Conservation (phyloP, 2,113 vertebrate species). For the Ochotona princeps region DNA sequence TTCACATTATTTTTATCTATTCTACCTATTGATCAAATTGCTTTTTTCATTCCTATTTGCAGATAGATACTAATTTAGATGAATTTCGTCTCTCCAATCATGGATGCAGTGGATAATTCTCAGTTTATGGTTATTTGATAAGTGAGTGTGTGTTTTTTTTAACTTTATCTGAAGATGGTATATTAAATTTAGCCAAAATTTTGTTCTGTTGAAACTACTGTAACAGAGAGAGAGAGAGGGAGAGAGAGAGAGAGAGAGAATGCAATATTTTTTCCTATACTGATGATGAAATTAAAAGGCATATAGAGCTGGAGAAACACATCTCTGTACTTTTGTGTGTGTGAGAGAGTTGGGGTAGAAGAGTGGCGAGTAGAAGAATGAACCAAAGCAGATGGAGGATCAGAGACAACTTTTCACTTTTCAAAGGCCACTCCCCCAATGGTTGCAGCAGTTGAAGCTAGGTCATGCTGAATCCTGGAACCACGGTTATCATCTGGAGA, state of each 20-base stretch:
- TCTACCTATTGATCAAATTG: background rate
- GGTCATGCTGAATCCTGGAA: too few species aligned
- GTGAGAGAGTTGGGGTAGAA: rapidly evolving
- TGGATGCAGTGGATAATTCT: background rate
- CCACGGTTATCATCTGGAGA: too few species aligned
- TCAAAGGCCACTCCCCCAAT: too few species aligned
- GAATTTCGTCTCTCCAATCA: background rate
- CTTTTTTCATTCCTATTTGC: too few species aligned
- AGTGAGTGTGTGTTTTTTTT: background rate
- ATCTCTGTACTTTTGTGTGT: background rate
- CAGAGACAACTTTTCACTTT: too few species aligned
- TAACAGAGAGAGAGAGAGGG: background rate
- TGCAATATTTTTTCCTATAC: background rate
- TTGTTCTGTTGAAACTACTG: background rate
- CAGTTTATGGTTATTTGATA: background rate
- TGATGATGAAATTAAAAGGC: background rate
- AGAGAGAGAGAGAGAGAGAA: background rate
- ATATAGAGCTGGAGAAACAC: background rate
- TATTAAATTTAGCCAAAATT: background rate
- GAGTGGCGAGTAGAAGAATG: too few species aligned
- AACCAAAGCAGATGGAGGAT: too few species aligned
- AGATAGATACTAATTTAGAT: background rate
- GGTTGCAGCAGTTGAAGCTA: too few species aligned
- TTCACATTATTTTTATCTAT: background rate
- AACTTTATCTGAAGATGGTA: background rate